phyloP scores from a whole-genome alignment of 2,888 invertebrate species.

The Fragum whitleyi region DNA sequence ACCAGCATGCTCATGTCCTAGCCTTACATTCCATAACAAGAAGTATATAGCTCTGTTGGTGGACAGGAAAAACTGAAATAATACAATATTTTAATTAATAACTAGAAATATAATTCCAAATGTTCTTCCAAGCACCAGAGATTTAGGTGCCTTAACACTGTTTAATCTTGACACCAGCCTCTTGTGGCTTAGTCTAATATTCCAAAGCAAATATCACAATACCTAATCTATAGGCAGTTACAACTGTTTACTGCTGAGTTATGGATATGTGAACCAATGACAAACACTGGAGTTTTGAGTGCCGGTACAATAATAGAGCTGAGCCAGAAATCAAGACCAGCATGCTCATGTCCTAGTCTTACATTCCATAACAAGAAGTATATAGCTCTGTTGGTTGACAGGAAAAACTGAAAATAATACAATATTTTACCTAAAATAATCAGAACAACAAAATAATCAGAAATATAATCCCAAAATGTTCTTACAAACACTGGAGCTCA shows the following conservation, averaged over 20 bases:
- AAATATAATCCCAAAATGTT: not conserved
- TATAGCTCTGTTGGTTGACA: conserved; percentile 83
- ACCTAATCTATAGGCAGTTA: too few relatives aligned
- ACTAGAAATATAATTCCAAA: not conserved
- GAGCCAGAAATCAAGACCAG: conserved; percentile 85
- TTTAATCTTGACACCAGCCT: too few relatives aligned
- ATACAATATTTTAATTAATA: not conserved
- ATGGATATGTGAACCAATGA: conserved; percentile 83
- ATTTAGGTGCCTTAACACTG: too few relatives aligned
- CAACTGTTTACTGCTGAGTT: too few relatives aligned
- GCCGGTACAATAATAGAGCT: conserved; percentile 84
- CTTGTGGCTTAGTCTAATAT: conserved; percentile 82
- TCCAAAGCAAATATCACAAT: conserved; percentile 77
- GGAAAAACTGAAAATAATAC: conserved; percentile 79
- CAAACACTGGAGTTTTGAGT: conserved; percentile 83
- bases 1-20: conserved; percentile 84
- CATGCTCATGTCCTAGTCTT: conserved; percentile 83
- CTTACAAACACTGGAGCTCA: too few relatives aligned
- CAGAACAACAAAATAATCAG: too few relatives aligned
- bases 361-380: conserved; percentile 84
- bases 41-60: conserved; percentile 83
- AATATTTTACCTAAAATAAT: not conserved
- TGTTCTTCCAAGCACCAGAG: too few relatives aligned
- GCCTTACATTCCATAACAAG: conserved; percentile 83
- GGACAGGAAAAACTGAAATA: conserved; percentile 82